Evolutionary conservation across 1,140 invertebrate species (phyloP).

Genomic region (Lucilia sericata): DNA sequence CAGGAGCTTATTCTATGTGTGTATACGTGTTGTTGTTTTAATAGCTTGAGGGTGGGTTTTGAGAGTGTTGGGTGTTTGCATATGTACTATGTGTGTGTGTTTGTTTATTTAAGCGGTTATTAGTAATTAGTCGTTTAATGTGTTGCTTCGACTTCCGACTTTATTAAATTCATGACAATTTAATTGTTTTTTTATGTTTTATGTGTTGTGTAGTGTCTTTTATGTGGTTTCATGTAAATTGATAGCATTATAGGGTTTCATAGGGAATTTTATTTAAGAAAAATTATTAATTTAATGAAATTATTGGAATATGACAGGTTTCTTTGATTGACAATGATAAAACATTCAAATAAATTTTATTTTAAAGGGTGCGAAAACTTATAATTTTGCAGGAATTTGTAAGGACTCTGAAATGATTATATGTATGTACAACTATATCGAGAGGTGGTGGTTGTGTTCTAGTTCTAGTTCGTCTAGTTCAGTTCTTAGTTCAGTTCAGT

Average conservation of each 20-base stretch:
- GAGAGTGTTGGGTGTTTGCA: not conserved
- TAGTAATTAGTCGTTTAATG: conserved; percentile 21
- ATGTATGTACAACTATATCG: no score
- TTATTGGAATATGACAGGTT: no score
- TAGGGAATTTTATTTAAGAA: not conserved
- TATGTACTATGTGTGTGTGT: not conserved
- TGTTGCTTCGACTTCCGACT: conserved; percentile 18
- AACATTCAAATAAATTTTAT: no score
- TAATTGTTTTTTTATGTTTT: conserved; percentile 27
- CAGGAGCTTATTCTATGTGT: not conserved
- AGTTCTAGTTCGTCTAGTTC: no score
- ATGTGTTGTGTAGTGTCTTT: not conserved
- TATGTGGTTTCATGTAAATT: conserved; percentile 11
- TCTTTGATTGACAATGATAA: no score
- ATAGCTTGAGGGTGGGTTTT: no score
- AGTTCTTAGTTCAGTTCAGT: no score
- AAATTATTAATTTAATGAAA: not conserved
- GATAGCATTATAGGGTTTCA: not conserved
- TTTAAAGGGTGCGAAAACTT: no score
- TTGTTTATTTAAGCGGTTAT: not conserved
- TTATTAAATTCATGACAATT: conserved; percentile 25
- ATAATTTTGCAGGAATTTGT: no score
- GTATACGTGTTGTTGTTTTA: not conserved
- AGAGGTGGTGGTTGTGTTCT: no score
- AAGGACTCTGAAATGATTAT: no score